A percentile compares a stretch with the other conserved stretches of the same genome.
Evolutionary conservation across 2,888 invertebrate species (phyloP).

Genomic region (Sarcophaga carnaria): DNA sequence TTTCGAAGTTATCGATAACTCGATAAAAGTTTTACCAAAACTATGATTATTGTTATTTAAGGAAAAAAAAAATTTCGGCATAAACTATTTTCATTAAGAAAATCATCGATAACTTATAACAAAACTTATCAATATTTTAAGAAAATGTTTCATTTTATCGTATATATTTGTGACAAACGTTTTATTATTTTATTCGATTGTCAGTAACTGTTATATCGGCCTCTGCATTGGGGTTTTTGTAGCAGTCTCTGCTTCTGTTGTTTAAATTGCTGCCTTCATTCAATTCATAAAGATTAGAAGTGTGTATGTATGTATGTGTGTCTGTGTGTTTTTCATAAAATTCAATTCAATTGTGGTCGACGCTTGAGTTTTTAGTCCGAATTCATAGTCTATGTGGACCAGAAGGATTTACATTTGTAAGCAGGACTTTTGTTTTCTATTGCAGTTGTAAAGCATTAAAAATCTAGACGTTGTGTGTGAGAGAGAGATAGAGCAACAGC

Average conservation of each 20-base stretch:
- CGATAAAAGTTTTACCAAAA: no score
- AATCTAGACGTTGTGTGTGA: neutral
- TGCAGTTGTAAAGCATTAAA: neutral
- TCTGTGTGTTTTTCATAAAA: slow-evolving; percentile 57
- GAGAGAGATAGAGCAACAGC: slow-evolving; percentile 1
- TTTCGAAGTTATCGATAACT: no score
- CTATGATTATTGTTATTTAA: no score
- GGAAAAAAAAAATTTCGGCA: no score
- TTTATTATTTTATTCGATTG: no score
- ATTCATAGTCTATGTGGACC: slow-evolving; percentile 58
- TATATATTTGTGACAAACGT: no score
- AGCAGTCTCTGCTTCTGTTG: neutral
- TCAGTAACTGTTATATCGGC: neutral
- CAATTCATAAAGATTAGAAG: slow-evolving; percentile 43
- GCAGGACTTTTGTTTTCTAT: slow-evolving; percentile 34
- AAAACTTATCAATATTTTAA: no score
- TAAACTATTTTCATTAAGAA: no score
- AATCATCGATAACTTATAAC: no score
- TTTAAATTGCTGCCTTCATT: neutral
- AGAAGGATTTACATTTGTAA: slow-evolving; percentile 63
- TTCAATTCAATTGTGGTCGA: slow-evolving; percentile 67
- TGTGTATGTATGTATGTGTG: neutral
- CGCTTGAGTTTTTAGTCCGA: slow-evolving; percentile 59
- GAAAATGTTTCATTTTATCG: no score
- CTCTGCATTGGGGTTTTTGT: neutral